A percentile compares a stretch with the other conserved stretches of the same genome.
Evolutionary conservation across 2,797 vertebrate species (phyloP).

Genomic region (Alectoris magna): DNA sequence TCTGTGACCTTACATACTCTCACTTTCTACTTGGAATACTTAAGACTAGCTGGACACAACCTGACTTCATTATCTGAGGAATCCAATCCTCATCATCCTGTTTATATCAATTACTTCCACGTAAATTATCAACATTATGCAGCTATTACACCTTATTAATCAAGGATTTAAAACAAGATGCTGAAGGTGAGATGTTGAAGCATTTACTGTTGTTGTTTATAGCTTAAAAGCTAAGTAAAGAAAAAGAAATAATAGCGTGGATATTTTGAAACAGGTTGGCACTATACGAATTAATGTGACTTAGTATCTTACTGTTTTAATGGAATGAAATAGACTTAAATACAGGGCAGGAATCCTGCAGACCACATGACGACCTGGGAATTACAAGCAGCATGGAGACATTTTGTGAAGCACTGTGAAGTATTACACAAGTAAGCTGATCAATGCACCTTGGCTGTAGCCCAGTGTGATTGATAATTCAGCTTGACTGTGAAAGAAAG

Average conservation of each 20-base stretch:
- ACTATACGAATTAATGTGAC: not conserved
- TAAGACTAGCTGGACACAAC: not conserved
- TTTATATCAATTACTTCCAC: constrained; percentile 9
- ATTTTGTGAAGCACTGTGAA: not conserved
- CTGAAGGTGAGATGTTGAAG: not conserved
- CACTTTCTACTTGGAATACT: not conserved
- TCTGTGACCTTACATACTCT: not conserved
- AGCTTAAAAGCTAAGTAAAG: not conserved
- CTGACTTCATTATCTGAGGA: not conserved
- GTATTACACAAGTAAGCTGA: not conserved
- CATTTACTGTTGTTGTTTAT: not conserved
- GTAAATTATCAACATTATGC: not conserved
- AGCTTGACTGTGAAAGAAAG: not conserved
- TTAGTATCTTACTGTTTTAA: not conserved
- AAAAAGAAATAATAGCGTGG: not conserved
- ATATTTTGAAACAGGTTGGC: not conserved
- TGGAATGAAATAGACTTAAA: not conserved
- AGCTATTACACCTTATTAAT: constrained; percentile 33
- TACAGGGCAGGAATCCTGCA: not conserved
- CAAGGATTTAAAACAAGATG: not conserved
- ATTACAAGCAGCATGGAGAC: not conserved
- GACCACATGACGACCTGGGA: not conserved
- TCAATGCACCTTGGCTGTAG: not conserved
- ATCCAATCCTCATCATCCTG: not conserved
- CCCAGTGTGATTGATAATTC: not conserved